Evolutionary conservation across 2,113 vertebrate species (phyloP).

Genomic region (Prunella fulvescens): DNA sequence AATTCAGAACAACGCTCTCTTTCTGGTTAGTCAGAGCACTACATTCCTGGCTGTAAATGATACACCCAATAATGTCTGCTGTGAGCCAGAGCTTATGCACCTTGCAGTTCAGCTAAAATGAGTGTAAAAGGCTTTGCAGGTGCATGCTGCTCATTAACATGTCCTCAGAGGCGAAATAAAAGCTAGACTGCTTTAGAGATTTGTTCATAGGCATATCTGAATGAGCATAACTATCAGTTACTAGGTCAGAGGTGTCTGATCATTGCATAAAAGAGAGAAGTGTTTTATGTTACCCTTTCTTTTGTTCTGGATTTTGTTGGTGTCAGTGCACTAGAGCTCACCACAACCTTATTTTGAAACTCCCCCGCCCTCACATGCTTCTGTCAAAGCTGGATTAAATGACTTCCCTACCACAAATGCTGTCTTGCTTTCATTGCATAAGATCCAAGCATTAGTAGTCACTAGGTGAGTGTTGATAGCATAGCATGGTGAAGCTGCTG

Average conservation of each 20-base stretch:
- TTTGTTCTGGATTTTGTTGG: neutral
- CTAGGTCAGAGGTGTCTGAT: neutral
- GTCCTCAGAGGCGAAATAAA: neutral
- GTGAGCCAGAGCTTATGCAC: neutral
- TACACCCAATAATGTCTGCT: neutral
- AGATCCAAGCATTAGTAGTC: neutral
- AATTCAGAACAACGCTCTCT: neutral
- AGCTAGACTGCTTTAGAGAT: neutral
- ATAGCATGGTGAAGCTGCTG: neutral
- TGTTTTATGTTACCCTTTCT: neutral
- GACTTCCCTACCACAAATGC: neutral
- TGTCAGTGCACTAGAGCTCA: neutral
- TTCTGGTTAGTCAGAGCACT: neutral
- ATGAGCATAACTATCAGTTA: neutral
- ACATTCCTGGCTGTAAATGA: neutral
- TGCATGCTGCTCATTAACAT: neutral
- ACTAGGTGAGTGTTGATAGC: neutral
- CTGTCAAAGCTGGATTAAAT: slow-evolving; percentile 54
- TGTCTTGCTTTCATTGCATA: slow-evolving; percentile 16
- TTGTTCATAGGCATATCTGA: neutral
- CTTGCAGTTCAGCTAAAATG: neutral
- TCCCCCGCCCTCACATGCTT: neutral
- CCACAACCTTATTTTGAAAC: neutral
- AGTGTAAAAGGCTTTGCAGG: neutral
- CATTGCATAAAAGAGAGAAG: neutral